Percentiles rank a stretch among this genome's conserved stretches.
phyloP scores from a whole-genome alignment of 1,140 invertebrate genomes.

The Heterodera schachtii region DNA sequence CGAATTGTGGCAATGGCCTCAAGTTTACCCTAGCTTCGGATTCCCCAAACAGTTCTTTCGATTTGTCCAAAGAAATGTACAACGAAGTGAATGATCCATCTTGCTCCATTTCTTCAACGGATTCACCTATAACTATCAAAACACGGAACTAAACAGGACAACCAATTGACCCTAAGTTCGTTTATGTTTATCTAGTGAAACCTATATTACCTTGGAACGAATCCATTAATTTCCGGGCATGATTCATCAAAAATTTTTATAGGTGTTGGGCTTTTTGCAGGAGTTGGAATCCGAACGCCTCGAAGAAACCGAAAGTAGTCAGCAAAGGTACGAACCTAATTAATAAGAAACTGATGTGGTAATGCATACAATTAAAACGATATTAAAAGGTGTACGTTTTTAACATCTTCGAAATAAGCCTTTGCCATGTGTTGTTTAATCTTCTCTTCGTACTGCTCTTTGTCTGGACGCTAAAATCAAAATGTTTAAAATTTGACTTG shows the following conservation, averaged over 20 bases:
- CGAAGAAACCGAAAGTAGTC: slow-evolving; percentile 25
- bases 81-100: neutral
- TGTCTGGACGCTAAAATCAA: slow-evolving; percentile 27
- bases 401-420: slow-evolving; percentile 10
- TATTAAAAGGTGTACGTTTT: slow-evolving; percentile 26
- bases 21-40: neutral
- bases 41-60: neutral
- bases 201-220: neutral
- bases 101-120: neutral
- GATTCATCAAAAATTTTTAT: neutral
- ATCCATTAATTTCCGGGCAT: neutral
- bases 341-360: neutral
- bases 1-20: neutral
- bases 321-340: slow-evolving; percentile 19
- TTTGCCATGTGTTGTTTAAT: slow-evolving; percentile 17
- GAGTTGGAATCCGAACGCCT: slow-evolving; percentile 16
- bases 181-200: neutral
- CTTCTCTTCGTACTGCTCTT: slow-evolving; percentile 15
- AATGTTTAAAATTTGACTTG: neutral
- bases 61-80: neutral
- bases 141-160: neutral
- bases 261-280: neutral
- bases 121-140: neutral
- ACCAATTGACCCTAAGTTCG: neutral
- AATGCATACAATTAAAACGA: neutral